phyloP scores from a whole-genome alignment of 2,888 invertebrate genomes.

The Papilio protenor region DNA sequence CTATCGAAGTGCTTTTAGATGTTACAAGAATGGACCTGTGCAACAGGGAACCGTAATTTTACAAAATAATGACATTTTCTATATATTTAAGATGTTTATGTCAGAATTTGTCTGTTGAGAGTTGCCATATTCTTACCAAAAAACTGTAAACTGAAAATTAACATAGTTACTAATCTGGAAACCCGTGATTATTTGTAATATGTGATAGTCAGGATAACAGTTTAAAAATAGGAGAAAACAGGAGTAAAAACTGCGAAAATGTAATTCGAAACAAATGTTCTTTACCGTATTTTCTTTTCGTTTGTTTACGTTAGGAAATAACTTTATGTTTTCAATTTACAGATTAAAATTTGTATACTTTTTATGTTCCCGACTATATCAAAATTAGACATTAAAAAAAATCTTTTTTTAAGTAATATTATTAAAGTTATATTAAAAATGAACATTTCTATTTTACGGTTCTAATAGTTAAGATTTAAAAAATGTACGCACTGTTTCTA shows the following conservation, averaged over 20 bases:
- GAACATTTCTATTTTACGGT: neutral
- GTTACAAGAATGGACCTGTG: neutral
- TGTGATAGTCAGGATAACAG: too few relatives aligned
- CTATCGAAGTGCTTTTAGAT: neutral
- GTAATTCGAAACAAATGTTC: neutral
- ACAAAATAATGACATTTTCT: neutral
- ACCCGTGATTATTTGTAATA: too few relatives aligned
- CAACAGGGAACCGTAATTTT: neutral
- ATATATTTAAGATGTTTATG: neutral
- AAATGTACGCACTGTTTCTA: neutral
- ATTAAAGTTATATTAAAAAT: neutral
- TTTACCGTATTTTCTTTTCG: neutral
- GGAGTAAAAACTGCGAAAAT: too few relatives aligned
- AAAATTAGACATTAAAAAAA: too few relatives aligned
- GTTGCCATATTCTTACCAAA: neutral
- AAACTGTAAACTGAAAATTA: neutral
- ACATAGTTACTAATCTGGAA: too few relatives aligned
- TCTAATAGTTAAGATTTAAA: neutral
- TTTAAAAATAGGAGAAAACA: too few relatives aligned
- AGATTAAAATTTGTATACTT: too few relatives aligned
- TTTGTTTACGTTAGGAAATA: neutral
- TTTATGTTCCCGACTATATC: too few relatives aligned
- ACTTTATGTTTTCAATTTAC: neutral
- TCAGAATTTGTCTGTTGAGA: neutral
- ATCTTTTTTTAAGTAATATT: too few relatives aligned